Evolutionary conservation across 2,113 vertebrate species (phyloP).

Genomic region (Notarius quadriscutis): DNA sequence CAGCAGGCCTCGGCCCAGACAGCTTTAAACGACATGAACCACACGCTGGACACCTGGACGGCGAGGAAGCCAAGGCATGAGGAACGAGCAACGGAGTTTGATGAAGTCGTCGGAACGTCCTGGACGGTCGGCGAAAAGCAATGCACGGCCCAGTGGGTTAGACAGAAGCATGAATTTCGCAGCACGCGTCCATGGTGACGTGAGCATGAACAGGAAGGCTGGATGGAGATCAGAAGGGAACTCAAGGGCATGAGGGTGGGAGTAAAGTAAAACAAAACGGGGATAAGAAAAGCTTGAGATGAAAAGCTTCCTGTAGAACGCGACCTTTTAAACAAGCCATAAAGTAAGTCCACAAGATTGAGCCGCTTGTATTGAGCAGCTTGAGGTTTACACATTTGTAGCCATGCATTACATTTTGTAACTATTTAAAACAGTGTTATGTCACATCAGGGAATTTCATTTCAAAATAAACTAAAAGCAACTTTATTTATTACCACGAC

Average conservation of each 20-base stretch:
- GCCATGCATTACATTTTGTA: background rate
- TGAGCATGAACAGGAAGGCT: background rate
- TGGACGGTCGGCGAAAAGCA: conserved; percentile 61
- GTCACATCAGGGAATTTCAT: conserved; percentile 26
- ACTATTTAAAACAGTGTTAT: conserved; percentile 20
- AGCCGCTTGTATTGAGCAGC: background rate
- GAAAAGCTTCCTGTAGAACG: background rate
- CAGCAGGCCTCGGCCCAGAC: background rate
- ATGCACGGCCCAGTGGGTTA: conserved; percentile 64
- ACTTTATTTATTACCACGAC: background rate
- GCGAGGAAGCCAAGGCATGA: background rate
- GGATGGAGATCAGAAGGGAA: conserved; percentile 13
- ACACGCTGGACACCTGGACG: background rate
- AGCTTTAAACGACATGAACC: background rate
- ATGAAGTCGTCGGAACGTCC: conserved; percentile 41
- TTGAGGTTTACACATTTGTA: background rate
- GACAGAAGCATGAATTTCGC: conserved; percentile 64
- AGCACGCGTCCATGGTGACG: conserved; percentile 72
- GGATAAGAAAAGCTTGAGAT: background rate
- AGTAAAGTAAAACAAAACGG: background rate
- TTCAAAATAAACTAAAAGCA: conserved; percentile 25
- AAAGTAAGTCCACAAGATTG: background rate
- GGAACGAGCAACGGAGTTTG: background rate
- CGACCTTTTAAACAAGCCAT: background rate
- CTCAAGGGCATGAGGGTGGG: background rate